Conservation (phyloP, 2,888 invertebrate genomes). For the Netelia fuscicornis region DNA sequence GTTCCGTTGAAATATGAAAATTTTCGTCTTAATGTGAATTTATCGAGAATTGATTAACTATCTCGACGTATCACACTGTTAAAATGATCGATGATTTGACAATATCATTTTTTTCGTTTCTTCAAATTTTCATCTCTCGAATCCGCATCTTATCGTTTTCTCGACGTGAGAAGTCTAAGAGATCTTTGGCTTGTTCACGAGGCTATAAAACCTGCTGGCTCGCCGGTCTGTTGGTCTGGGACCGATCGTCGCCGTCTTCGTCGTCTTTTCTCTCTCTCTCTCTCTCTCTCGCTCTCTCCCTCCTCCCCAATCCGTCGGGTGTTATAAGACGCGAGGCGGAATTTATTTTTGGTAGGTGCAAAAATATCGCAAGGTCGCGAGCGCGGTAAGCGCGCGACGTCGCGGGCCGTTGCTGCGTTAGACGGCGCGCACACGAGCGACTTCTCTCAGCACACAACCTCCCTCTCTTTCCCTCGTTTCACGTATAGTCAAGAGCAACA, state of each 20-base stretch:
- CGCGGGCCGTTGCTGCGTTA: slow-evolving; percentile 39
- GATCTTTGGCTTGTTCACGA: slow-evolving; percentile 62
- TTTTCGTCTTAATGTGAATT: too few relatives aligned
- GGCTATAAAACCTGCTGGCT: slow-evolving; percentile 70
- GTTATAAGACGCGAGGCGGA: slow-evolving; percentile 82
- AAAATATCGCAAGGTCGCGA: slow-evolving; percentile 84
- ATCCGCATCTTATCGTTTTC: slow-evolving; percentile 29
- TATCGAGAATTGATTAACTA: neutral
- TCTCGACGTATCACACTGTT: neutral
- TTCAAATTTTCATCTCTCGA: slow-evolving; percentile 1
- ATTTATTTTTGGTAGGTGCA: slow-evolving; percentile 83
- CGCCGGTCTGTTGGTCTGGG: slow-evolving; percentile 68
- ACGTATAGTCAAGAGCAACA: slow-evolving; percentile 2
- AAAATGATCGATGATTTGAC: slow-evolving; percentile 15
- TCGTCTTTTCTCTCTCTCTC: slow-evolving; percentile 40
- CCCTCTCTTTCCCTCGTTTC: neutral
- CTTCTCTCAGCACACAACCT: slow-evolving; percentile 27
- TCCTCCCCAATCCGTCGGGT: slow-evolving; percentile 65
- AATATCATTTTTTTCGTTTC: neutral
- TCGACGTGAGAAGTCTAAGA: slow-evolving; percentile 31
- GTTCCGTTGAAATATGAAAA: too few relatives aligned
- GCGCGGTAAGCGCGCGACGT: slow-evolving; percentile 73
- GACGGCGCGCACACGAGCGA: slow-evolving; percentile 30
- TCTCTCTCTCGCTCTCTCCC: slow-evolving; percentile 29
- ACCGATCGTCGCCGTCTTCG: slow-evolving; percentile 66